Evolutionary conservation across 2,797 vertebrate genomes (phyloP).

Genomic region (Prunella strophiata): DNA sequence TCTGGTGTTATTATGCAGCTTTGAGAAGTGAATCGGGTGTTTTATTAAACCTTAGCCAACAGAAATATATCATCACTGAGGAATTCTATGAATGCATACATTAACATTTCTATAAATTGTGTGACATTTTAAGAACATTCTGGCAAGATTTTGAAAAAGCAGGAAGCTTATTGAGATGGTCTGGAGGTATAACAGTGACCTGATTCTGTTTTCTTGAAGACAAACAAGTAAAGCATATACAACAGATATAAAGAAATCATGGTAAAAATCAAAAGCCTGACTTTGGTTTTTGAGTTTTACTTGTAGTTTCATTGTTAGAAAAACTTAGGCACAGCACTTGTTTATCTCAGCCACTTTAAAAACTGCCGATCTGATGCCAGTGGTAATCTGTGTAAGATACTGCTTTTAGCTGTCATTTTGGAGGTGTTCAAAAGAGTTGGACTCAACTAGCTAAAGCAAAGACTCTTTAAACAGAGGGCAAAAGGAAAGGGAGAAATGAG

Average conservation of each 20-base stretch:
- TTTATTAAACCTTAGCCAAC: neutral
- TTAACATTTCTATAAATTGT: neutral
- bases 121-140: neutral
- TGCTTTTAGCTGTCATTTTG: neutral
- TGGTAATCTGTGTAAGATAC: neutral
- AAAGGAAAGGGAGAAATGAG: neutral
- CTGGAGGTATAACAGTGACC: neutral
- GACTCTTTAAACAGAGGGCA: neutral
- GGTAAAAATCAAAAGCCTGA: neutral
- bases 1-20: neutral
- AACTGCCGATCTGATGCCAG: neutral
- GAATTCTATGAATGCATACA: neutral
- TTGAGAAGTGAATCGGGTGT: neutral
- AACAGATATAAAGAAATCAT: neutral
- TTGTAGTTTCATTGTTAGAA: neutral
- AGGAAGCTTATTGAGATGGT: neutral
- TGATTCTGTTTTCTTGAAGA: neutral
- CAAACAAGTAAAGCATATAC: neutral
- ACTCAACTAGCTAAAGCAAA: neutral
- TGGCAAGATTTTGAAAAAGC: neutral
- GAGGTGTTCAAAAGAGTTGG: neutral
- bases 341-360: neutral
- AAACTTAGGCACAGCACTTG: neutral
- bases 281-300: neutral
- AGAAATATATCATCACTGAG: neutral